These are phyloP conservation scores for Mesopsocus fuscifrons DNA, from an alignment of 2,888 invertebrate genomes.

Conservation along the genomic window DNA sequence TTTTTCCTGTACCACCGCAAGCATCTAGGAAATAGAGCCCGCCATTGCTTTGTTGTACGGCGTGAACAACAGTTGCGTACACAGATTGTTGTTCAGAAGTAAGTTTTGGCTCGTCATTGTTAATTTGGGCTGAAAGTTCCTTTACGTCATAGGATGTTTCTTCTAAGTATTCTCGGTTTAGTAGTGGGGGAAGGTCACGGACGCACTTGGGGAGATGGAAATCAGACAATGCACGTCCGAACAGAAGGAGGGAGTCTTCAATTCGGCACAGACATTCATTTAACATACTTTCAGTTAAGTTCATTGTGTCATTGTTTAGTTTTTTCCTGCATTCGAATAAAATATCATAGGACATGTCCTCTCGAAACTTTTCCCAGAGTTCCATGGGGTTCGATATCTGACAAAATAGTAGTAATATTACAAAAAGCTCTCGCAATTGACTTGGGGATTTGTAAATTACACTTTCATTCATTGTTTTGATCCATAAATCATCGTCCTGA, in stretches of 20 bases:
- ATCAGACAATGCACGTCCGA: slow-evolving; percentile 16
- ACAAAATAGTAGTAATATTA: not conserved
- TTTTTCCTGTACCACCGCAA: slow-evolving; percentile 25
- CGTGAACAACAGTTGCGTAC: slow-evolving; percentile 11
- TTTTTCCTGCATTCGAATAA: not conserved
- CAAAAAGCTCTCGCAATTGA: not conserved
- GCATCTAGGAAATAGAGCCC: slow-evolving; percentile 19
- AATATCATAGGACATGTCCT: not conserved
- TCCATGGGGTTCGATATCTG: not conserved
- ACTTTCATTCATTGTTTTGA: not conserved
- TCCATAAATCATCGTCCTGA: slow-evolving; percentile 4
- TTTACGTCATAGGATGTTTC: slow-evolving; percentile 17
- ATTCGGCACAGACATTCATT: not conserved
- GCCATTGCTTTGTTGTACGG: slow-evolving; percentile 7
- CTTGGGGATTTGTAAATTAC: not conserved
- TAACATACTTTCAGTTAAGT: not conserved
- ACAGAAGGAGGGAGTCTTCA: slow-evolving; percentile 14
- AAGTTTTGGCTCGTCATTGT: slow-evolving; percentile 8
- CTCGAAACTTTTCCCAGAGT: not conserved
- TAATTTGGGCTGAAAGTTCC: slow-evolving; percentile 14
- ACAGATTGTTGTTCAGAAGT: slow-evolving; percentile 9
- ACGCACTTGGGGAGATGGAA: slow-evolving; percentile 14
- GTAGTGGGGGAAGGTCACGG: slow-evolving; percentile 14
- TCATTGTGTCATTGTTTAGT: not conserved
- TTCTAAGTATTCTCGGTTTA: slow-evolving; percentile 17